phyloP scores from a whole-genome alignment of 1,140 invertebrate genomes.

The Drosophila insularis region DNA sequence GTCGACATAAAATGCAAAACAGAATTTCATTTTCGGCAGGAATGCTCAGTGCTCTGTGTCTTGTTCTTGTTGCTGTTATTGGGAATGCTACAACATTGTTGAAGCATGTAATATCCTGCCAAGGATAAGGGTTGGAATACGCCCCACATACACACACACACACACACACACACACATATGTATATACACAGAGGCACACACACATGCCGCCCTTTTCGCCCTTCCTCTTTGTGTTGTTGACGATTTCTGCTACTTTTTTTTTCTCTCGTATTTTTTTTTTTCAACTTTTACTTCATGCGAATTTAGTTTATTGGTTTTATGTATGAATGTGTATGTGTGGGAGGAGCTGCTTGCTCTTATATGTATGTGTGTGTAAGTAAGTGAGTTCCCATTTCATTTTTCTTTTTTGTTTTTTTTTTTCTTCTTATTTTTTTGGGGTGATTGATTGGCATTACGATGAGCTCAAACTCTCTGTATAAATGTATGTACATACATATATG shows the following conservation, averaged over 20 bases:
- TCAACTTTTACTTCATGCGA: constrained; percentile 57
- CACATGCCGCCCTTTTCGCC: constrained; percentile 28
- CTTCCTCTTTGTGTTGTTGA: constrained; percentile 57
- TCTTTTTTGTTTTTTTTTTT: background rate
- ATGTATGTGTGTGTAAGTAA: constrained; percentile 27
- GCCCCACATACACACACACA: constrained; percentile 42
- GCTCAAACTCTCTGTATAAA: constrained; percentile 24
- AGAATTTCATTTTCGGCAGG: constrained; percentile 81
- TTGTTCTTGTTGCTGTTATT: constrained; percentile 57
- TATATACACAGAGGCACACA: constrained; percentile 10
- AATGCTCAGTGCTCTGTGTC: constrained; percentile 55
- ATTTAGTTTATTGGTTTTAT: constrained; percentile 81
- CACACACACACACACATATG: constrained; percentile 23
- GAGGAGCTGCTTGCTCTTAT: constrained; percentile 47
- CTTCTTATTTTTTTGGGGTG: constrained; percentile 62
- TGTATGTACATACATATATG: background rate
- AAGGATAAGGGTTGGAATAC: constrained; percentile 77
- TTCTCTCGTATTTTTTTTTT: constrained; percentile 19
- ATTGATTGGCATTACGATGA: constrained; percentile 76
- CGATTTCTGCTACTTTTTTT: constrained; percentile 72
- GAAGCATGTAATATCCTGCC: constrained; percentile 80
- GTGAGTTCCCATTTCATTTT: constrained; percentile 28
- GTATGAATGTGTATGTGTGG: constrained; percentile 38
- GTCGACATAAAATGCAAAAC: constrained; percentile 81
- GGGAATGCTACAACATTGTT: constrained; percentile 80